Conservation (phyloP, 2,888 invertebrate genomes). For the Physocephala rufipes region DNA sequence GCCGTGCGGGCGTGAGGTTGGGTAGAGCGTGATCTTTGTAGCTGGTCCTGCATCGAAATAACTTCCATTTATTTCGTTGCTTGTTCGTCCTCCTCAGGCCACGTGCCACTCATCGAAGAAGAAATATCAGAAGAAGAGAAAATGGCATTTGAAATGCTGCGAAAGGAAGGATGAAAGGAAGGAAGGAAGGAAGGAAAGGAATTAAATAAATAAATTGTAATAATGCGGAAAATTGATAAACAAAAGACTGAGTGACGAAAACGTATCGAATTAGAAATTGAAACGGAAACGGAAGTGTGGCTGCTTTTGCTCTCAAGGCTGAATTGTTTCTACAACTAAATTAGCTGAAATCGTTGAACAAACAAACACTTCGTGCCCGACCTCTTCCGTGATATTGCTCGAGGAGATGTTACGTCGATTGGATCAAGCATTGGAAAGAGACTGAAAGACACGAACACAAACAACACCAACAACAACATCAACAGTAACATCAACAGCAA, state of each 20-base stretch:
- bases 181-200: slow-evolving; percentile 36
- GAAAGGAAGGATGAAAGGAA: neutral
- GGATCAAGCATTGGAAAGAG: neutral
- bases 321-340: slow-evolving; percentile 55
- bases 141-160: slow-evolving; percentile 5
- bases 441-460: slow-evolving; percentile 45
- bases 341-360: slow-evolving; percentile 56
- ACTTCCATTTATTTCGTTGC: too few species aligned
- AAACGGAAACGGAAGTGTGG: slow-evolving; percentile 5
- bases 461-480: neutral
- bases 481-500: neutral
- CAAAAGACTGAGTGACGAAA: slow-evolving; percentile 18
- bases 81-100: slow-evolving; percentile 26
- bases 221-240: slow-evolving; percentile 63
- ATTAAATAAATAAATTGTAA: slow-evolving; percentile 56
- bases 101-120: too few species aligned
- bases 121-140: too few species aligned
- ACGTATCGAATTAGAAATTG: slow-evolving; percentile 18
- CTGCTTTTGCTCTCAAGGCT: slow-evolving; percentile 8
- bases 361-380: slow-evolving; percentile 45
- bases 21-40: slow-evolving; percentile 22
- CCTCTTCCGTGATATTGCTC: neutral
- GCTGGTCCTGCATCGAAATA: neutral
- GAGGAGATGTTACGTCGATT: too few species aligned
- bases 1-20: slow-evolving; percentile 36